phyloP scores from a whole-genome alignment of 2,888 invertebrate species.

The Gandaritis pyraliata region DNA sequence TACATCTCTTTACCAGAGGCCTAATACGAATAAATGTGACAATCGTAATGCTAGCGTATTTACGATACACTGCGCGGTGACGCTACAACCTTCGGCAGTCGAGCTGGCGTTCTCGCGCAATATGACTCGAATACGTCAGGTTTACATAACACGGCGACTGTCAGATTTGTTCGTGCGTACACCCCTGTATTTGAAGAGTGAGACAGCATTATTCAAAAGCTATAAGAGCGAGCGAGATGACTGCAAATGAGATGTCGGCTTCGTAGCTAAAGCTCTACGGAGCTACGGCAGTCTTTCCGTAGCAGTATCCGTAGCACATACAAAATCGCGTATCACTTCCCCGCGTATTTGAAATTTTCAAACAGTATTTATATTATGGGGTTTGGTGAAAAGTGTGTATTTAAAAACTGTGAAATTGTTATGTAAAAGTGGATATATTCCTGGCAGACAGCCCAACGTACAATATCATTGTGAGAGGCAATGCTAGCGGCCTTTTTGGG shows the following conservation, averaged over 20 bases:
- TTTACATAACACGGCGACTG: no score
- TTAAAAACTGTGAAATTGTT: conserved; percentile 61
- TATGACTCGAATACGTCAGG: no score
- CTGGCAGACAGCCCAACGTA: conserved; percentile 74
- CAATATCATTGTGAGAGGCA: conserved; percentile 81
- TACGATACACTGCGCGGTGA: no score
- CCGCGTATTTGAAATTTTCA: conserved; percentile 32
- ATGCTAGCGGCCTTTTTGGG: conserved; percentile 73
- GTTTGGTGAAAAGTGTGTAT: conserved; percentile 47
- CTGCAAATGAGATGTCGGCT: conserved; percentile 45
- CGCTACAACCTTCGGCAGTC: no score
- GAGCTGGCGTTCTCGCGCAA: no score
- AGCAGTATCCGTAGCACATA: conserved; percentile 69
- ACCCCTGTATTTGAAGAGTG: no score
- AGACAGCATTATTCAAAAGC: no score
- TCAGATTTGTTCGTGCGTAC: no score
- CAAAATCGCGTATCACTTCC: conserved; percentile 45
- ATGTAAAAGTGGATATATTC: conserved; percentile 82
- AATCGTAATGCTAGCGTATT: no score
- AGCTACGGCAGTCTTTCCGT: conserved; percentile 70
- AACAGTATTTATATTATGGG: conserved; percentile 32
- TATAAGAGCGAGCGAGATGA: no score
- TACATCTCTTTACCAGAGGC: conserved; percentile 57
- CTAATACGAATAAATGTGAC: no score
- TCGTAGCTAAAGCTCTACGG: conserved; percentile 50